These are phyloP conservation scores for Chrysoperla carnea DNA, from an alignment of 1,140 invertebrate species.

Conservation along the genomic window DNA sequence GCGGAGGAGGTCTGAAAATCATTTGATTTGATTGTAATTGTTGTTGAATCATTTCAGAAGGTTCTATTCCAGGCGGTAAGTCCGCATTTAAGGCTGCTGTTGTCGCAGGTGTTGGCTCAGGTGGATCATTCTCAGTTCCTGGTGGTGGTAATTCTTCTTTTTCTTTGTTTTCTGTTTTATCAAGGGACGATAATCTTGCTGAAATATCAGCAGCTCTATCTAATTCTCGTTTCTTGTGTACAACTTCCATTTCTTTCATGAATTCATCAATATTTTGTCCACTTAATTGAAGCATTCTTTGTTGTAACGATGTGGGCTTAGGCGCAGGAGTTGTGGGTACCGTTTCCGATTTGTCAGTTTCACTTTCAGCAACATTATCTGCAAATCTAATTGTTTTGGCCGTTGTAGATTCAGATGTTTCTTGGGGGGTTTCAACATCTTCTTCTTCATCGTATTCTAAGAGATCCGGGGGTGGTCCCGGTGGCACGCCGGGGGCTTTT, in stretches of 20 bases:
- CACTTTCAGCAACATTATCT: conserved; percentile 28
- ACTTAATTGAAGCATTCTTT: conserved; percentile 67
- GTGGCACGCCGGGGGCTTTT: conserved; percentile 76
- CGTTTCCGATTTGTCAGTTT: conserved; percentile 21
- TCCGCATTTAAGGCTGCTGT: conserved; percentile 5
- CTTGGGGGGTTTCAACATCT: not conserved
- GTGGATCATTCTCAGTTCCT: conserved; percentile 9
- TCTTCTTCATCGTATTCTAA: conserved; percentile 42
- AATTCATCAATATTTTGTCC: conserved; percentile 84
- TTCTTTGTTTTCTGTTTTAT: conserved; percentile 2
- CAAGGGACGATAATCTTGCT: conserved; percentile 25
- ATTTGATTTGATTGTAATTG: conserved; percentile 10
- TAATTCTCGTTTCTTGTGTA: conserved; percentile 53
- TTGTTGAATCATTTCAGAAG: conserved; percentile 12
- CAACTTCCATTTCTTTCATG: conserved; percentile 80
- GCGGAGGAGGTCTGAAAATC: conserved; percentile 41
- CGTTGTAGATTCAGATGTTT: conserved; percentile 5
- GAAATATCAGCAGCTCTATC: conserved; percentile 42
- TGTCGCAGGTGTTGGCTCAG: conserved; percentile 9
- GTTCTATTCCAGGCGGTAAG: conserved; percentile 9
- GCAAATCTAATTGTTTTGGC: conserved; percentile 45
- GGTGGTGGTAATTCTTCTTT: conserved; percentile 14
- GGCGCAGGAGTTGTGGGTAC: conserved; percentile 18
- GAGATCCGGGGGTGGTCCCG: conserved; percentile 60
- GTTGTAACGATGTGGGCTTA: conserved; percentile 59